Percentiles rank a stretch among this genome's conserved stretches.
phyloP scores from a whole-genome alignment of 2,113 vertebrate genomes.

The Callaeas wilsoni region DNA sequence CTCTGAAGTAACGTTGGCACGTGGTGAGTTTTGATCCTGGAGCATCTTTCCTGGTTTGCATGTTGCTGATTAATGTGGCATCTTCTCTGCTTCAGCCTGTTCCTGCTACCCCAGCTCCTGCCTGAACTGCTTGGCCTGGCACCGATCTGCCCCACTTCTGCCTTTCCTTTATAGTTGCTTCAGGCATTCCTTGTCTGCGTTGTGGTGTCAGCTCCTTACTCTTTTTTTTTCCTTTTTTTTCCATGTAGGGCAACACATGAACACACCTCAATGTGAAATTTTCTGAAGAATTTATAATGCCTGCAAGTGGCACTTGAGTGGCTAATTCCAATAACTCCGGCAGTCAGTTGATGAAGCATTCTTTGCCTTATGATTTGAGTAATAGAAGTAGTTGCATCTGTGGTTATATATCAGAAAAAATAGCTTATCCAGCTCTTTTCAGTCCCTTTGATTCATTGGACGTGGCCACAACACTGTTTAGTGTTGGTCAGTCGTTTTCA shows the following conservation, averaged over 20 bases:
- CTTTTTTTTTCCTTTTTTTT: not conserved
- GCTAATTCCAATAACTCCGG: not conserved
- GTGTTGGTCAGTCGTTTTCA: not conserved
- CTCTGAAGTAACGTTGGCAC: not conserved
- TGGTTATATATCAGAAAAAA: not conserved
- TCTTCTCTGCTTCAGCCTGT: not conserved
- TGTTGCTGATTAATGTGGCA: not conserved
- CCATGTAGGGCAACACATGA: not conserved
- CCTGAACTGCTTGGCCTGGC: not conserved
- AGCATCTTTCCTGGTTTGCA: not conserved
- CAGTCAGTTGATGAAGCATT: not conserved
- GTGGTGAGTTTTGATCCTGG: not conserved
- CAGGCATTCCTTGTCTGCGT: accelerated
- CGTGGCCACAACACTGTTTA: not conserved
- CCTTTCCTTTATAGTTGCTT: not conserved
- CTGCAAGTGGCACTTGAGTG: not conserved
- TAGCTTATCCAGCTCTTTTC: not conserved
- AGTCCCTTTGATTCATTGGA: not conserved
- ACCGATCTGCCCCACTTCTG: not conserved
- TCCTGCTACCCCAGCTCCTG: not conserved
- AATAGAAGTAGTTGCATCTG: not conserved
- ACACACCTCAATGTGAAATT: not conserved
- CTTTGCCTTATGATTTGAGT: not conserved
- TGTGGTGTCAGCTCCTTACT: not conserved
- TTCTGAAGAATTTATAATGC: not conserved